Conservation (phyloP, 2,888 invertebrate genomes). For the Omphaloscelis lunosa region DNA sequence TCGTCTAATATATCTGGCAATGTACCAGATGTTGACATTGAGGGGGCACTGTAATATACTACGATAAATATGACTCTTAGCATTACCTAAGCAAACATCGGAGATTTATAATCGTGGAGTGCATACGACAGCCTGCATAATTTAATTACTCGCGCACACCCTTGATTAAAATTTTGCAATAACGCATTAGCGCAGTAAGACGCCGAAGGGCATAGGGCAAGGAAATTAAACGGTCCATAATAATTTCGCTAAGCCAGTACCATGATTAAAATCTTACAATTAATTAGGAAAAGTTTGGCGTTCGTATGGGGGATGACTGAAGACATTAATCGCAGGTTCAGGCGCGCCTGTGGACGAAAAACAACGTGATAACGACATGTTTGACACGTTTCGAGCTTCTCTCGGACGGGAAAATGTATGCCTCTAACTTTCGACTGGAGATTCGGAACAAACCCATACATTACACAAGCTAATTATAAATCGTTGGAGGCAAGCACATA, state of each 20-base stretch:
- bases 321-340: slow-evolving; percentile 76
- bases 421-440: not conserved
- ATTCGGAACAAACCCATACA: slow-evolving; percentile 7
- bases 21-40: slow-evolving; percentile 71
- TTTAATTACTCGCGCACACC: slow-evolving; percentile 89
- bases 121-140: slow-evolving; percentile 90
- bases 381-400: slow-evolving; percentile 29
- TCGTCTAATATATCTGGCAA: slow-evolving; percentile 29
- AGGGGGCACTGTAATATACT: slow-evolving; percentile 57
- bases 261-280: slow-evolving; percentile 89
- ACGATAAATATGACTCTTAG: slow-evolving; percentile 65
- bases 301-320: slow-evolving; percentile 74
- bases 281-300: slow-evolving; percentile 87
- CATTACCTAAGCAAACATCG: slow-evolving; percentile 80
- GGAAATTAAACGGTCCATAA: slow-evolving; percentile 90
- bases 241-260: slow-evolving; percentile 87
- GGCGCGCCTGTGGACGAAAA: slow-evolving; percentile 57
- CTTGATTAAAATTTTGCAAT: slow-evolving; percentile 90
- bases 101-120: slow-evolving; percentile 87
- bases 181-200: slow-evolving; percentile 86
- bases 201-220: slow-evolving; percentile 84
- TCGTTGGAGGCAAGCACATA: slow-evolving; percentile 16
- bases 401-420: slow-evolving; percentile 4
- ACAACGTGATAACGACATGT: slow-evolving; percentile 66
- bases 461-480: slow-evolving; percentile 21